These are phyloP conservation scores for Cherax quadricarinatus DNA, from an alignment of 1,140 invertebrate species.

Conservation along the genomic window DNA sequence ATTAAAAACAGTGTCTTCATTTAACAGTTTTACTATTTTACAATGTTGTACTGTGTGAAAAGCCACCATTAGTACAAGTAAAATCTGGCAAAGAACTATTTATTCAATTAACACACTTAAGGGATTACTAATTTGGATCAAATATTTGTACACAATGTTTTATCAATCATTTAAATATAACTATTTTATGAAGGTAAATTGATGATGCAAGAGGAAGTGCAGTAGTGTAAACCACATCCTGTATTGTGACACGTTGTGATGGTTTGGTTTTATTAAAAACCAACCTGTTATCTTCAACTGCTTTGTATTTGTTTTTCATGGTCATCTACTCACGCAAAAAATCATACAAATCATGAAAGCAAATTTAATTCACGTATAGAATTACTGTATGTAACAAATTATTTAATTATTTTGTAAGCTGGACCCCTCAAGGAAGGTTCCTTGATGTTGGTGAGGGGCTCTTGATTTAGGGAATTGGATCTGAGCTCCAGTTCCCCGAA, in stretches of 20 bases:
- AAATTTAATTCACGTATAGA: background rate
- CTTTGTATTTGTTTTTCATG: background rate
- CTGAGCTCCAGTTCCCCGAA: too few relatives aligned
- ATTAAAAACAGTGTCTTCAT: background rate
- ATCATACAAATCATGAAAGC: background rate
- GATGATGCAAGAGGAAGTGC: background rate
- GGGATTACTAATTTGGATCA: background rate
- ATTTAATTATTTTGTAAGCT: background rate
- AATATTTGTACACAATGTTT: too few relatives aligned
- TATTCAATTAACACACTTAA: background rate
- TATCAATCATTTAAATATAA: too few relatives aligned
- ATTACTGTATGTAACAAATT: background rate
- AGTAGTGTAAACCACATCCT: too few relatives aligned
- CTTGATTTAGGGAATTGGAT: too few relatives aligned
- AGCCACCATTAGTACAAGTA: background rate
- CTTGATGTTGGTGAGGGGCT: too few relatives aligned
- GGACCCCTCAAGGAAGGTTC: too few relatives aligned
- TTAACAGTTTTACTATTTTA: background rate
- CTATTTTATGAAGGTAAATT: too few relatives aligned
- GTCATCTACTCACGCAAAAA: background rate
- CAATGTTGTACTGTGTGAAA: background rate
- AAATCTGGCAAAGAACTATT: too few relatives aligned
- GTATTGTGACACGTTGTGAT: background rate
- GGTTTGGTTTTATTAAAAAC: background rate
- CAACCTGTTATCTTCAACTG: background rate